Percentiles rank a stretch among this genome's conserved stretches.
phyloP scores from a whole-genome alignment of 2,797 vertebrate genomes.

The Parotocinclus haroldoi region DNA sequence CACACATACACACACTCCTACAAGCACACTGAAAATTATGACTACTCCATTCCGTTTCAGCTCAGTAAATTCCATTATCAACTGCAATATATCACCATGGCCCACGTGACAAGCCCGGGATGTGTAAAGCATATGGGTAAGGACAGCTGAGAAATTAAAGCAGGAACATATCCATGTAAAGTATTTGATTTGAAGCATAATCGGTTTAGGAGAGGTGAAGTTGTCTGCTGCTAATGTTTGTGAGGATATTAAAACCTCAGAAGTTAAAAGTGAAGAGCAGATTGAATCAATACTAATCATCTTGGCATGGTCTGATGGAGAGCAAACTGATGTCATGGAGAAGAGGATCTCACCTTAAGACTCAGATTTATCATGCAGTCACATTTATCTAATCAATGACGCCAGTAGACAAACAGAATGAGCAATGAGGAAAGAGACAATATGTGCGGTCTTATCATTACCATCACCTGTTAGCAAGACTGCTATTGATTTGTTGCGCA shows the following conservation, averaged over 20 bases:
- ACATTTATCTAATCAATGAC: slow-evolving; percentile 41
- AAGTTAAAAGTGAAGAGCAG: slow-evolving; percentile 25
- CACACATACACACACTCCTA: slow-evolving; percentile 11
- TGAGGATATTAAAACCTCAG: slow-evolving; percentile 44
- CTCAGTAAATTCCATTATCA: slow-evolving; percentile 26
- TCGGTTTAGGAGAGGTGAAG: slow-evolving; percentile 40
- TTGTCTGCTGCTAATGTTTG: slow-evolving; percentile 37
- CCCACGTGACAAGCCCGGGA: slow-evolving; percentile 16
- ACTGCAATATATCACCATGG: slow-evolving; percentile 2
- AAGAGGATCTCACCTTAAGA: slow-evolving; percentile 35
- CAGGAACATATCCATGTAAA: slow-evolving; percentile 42
- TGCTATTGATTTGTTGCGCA: slow-evolving; percentile 31
- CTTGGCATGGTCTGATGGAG: slow-evolving; percentile 39
- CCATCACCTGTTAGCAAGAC: slow-evolving; percentile 29
- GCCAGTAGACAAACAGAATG: slow-evolving; percentile 36
- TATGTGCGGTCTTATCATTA: slow-evolving; percentile 19
- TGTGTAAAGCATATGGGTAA: slow-evolving; percentile 6
- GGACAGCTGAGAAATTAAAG: slow-evolving; percentile 24
- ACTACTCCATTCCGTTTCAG: slow-evolving; percentile 14
- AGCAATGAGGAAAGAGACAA: slow-evolving; percentile 15
- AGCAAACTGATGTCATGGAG: slow-evolving; percentile 40
- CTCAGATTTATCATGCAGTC: slow-evolving; percentile 39
- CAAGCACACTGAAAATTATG: slow-evolving; percentile 12
- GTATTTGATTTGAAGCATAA: slow-evolving; percentile 49
- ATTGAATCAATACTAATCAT: slow-evolving; percentile 46